Evolutionary conservation across 2,797 vertebrate genomes (phyloP).

Genomic region (Acrossocheilus wenchowensis): DNA sequence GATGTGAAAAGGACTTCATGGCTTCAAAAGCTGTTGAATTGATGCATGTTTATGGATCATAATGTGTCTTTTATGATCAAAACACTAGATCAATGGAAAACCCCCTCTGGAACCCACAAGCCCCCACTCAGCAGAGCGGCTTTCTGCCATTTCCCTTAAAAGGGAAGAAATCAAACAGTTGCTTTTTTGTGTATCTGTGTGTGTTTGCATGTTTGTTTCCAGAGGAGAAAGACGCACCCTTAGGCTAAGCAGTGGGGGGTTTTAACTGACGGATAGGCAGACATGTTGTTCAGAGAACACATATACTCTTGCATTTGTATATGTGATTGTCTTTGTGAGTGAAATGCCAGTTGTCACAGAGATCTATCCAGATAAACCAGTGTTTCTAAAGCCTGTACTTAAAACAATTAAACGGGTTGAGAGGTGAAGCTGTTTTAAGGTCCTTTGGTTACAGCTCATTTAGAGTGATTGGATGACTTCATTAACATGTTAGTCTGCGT

Average conservation of each 20-base stretch:
- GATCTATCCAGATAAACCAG: not conserved
- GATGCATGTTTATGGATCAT: constrained; percentile 22
- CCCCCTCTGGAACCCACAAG: not conserved
- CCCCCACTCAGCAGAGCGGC: constrained; percentile 12
- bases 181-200: constrained; percentile 10
- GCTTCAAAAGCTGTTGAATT: not conserved
- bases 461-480: constrained; percentile 1
- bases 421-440: not conserved
- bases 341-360: not conserved
- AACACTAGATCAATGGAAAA: constrained; percentile 17
- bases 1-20: constrained; percentile 3
- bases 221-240: constrained; percentile 43
- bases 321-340: constrained; percentile 4
- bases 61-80: constrained; percentile 32
- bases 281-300: constrained; percentile 7
- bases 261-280: constrained; percentile 23
- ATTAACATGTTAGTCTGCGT: constrained; percentile 1
- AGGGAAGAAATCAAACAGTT: constrained; percentile 27
- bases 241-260: constrained; percentile 17
- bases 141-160: constrained; percentile 7
- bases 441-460: constrained; percentile 34
- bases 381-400: not conserved
- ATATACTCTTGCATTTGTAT: not conserved
- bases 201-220: constrained; percentile 18
- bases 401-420: not conserved